A percentile compares a stretch with the other conserved stretches of the same genome.
Evolutionary conservation across 2,888 invertebrate genomes (phyloP).

Genomic region (Phalera bucephala): DNA sequence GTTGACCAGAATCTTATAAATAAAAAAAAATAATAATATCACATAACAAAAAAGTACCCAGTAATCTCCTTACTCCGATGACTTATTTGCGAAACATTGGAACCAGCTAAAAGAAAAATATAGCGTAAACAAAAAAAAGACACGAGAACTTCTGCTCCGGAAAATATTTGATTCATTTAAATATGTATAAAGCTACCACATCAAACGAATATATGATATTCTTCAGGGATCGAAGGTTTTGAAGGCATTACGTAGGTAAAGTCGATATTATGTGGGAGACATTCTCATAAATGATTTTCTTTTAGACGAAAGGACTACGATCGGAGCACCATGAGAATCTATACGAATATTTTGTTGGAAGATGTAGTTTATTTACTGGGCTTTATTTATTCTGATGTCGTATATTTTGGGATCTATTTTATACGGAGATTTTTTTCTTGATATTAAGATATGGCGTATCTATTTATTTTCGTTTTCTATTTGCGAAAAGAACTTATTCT

Average conservation of each 20-base stretch:
- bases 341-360: neutral
- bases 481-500: no score
- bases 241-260: constrained; percentile 20
- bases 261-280: constrained; percentile 17
- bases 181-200: constrained; percentile 50
- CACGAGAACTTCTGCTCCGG: constrained; percentile 19
- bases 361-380: neutral
- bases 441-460: no score
- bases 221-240: constrained; percentile 29
- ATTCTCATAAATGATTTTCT: constrained; percentile 21
- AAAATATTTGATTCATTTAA: constrained; percentile 51
- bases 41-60: constrained; percentile 15
- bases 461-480: no score
- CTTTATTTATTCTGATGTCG: neutral
- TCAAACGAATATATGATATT: constrained; percentile 45
- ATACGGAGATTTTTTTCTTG: no score
- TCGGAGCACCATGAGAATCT: neutral
- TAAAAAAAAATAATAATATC: no score
- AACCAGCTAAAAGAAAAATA: constrained; percentile 13
- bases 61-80: constrained; percentile 23
- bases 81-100: constrained; percentile 15
- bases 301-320: constrained; percentile 6
- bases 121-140: constrained; percentile 28
- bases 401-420: neutral
- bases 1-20: no score